Base-by-base conservation (phyloP, 2,113 vertebrate species). In the Petrocephalus microphthalmus region DNA sequence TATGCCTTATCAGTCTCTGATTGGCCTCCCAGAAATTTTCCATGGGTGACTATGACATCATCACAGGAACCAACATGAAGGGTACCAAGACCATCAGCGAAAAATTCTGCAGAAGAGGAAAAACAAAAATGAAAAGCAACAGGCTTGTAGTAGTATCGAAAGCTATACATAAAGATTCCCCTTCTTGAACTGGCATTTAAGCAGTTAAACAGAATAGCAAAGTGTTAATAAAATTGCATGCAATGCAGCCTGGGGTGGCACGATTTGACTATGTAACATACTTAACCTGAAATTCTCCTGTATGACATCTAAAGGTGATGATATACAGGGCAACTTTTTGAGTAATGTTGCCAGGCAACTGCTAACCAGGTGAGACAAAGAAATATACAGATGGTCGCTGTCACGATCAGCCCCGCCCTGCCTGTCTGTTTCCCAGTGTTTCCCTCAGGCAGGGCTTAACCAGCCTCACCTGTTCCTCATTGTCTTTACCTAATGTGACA, bases 41-140 rank as follows among this genome's bases (percentile, higher is more conserved):
- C 97, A 0, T 99, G 98, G 47, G 96, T 96, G 90, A 98, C 95
- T 0, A 97, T 91, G 84, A 99, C 97, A 2, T 98, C 95, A 2
- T 97, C 96, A 7, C 98, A 98, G 11, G 97, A 99, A 64, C 97
- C 98, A 22, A 99, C 96, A 2, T 96, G 97, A 57, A 99, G 95
- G 13, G 94, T 94, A 19, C 98, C 97, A 22, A 99, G 95, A 2
- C 97, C 98, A 0, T 99, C 98, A 7, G 98, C 96, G 92, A 99
- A 99, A 93, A 99, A 99, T 92, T 99, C 98, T 99, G 90, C 8
- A 33, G 11, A 5, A 17, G 78, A 71, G 29, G 64, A 42, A 42
- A 10, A n/a, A 60, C 7, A 57, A 60, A 7, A 57, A 54, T 0
- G 15, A 54, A 64, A 64, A 64, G 2, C 57, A 8, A 10, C 57